Conservation (phyloP, 2,797 vertebrate genomes). For the Urocyon cinereoargenteus region DNA sequence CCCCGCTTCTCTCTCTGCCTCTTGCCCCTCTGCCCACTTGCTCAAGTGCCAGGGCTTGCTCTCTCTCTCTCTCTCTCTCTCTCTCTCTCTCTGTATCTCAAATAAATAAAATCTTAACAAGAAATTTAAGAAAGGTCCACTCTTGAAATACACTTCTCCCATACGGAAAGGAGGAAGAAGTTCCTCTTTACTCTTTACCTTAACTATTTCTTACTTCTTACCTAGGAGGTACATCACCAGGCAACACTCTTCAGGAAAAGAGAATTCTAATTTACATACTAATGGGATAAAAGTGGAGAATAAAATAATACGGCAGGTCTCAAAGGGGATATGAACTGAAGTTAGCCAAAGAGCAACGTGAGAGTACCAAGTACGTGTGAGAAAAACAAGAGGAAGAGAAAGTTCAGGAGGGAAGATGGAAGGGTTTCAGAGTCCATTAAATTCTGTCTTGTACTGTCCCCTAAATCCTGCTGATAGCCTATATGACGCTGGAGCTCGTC, state of each 20-base stretch:
- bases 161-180: not conserved
- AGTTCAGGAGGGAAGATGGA: not conserved
- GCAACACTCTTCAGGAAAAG: not conserved
- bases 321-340: not conserved
- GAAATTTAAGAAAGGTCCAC: not conserved
- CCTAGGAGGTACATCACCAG: not conserved
- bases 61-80: too few species aligned
- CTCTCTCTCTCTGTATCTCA: too few species aligned
- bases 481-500: not conserved
- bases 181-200: constrained; percentile 35
- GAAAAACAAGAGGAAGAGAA: not conserved
- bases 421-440: not conserved
- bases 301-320: not conserved
- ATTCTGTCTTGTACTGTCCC: not conserved
- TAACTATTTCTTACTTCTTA: constrained; percentile 41
- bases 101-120: too few species aligned
- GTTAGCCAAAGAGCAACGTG: not conserved
- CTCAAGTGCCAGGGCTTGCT: too few species aligned
- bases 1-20: too few species aligned
- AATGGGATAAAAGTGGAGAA: not conserved
- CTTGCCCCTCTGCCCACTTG: too few species aligned
- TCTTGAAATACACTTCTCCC: constrained; percentile 20
- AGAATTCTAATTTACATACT: constrained; percentile 39
- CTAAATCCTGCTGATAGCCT: not conserved
- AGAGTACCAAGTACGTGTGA: not conserved